Base-by-base conservation (phyloP, 2,888 invertebrate genomes). In the Macrophya annulata region DNA sequence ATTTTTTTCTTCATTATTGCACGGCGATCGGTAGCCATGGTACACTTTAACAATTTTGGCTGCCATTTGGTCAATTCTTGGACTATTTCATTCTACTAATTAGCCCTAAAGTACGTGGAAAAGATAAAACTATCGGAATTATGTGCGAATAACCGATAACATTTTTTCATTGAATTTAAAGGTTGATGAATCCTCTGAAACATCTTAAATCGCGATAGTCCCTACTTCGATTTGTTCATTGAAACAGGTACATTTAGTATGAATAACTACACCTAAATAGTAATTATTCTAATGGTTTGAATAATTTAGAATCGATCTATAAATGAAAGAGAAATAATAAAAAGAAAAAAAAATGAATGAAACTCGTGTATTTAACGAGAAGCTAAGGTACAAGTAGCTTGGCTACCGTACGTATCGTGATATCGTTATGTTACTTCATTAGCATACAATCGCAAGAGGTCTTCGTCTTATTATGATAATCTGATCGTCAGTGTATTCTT, bases 401-500 rank as follows among this genome's bases (percentile, higher is more conserved):
- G 37, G 37, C 68, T 68, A 68, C 15, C 40, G 55, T 55, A 77
- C 40, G 55, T 55, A 77, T 77, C 43, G 74, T 43, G 74, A 55
- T 77, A 77, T 51, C 55, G 37, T 55, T 77, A 77, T 21, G 48
- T 77, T 55, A n/a, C n/a, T 51, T 77, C 77, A 77, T 77, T 77
- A 77, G 25, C 77, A 77, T 77, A 77, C 77, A 77, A 77, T 77
- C 51, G 77, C 55, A 17, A 31, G 55, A 12, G 77, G 55, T 31
- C 77, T 77, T 55, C 51, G 77, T 55, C 55, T 77, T 77, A 77
- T 55, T 77, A 77, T 77, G 77, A 81, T 59, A 81, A 62, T 81
- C 62, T 81, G 62, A 62, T 81, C 40, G 62, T 59, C 59, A 62
- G 81, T 81, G 40, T 81, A 81, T 81, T 81, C 40, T 15, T 37